A percentile compares a stretch with the other conserved stretches of the same genome.
Evolutionary conservation across 2,888 invertebrate genomes (phyloP).

Genomic region (Rosalia funebris): DNA sequence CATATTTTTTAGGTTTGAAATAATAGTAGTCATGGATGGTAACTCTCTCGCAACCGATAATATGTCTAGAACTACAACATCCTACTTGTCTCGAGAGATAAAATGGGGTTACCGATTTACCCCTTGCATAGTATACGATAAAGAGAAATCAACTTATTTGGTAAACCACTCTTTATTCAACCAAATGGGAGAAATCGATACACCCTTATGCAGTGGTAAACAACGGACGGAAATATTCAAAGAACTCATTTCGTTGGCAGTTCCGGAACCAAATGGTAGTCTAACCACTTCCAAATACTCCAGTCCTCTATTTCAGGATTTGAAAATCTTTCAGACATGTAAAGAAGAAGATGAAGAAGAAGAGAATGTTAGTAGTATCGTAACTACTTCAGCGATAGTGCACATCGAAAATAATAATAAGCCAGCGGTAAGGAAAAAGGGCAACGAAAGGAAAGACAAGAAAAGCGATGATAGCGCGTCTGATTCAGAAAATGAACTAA

Average conservation of each 20-base stretch:
- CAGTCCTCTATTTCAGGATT: slow-evolving; percentile 29
- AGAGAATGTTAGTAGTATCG: slow-evolving; percentile 18
- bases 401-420: background rate
- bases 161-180: slow-evolving; percentile 74
- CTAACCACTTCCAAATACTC: slow-evolving; percentile 29
- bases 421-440: background rate
- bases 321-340: slow-evolving; percentile 9
- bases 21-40: slow-evolving; percentile 85
- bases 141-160: slow-evolving; percentile 68
- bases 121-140: slow-evolving; percentile 65
- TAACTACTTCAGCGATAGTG: slow-evolving; percentile 13
- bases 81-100: slow-evolving; percentile 83
- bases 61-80: slow-evolving; percentile 77
- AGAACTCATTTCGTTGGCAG: slow-evolving; percentile 29
- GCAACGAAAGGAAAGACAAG: background rate
- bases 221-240: slow-evolving; percentile 77
- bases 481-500: slow-evolving; percentile 28
- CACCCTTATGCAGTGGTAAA: slow-evolving; percentile 88
- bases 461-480: slow-evolving; percentile 14
- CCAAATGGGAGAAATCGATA: slow-evolving; percentile 73
- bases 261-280: slow-evolving; percentile 4
- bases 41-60: slow-evolving; percentile 81
- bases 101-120: slow-evolving; percentile 86
- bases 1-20: slow-evolving; percentile 76
- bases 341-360: slow-evolving; percentile 17